Conservation (phyloP, 2,888 invertebrate species). For the Slavum lentiscoides region DNA sequence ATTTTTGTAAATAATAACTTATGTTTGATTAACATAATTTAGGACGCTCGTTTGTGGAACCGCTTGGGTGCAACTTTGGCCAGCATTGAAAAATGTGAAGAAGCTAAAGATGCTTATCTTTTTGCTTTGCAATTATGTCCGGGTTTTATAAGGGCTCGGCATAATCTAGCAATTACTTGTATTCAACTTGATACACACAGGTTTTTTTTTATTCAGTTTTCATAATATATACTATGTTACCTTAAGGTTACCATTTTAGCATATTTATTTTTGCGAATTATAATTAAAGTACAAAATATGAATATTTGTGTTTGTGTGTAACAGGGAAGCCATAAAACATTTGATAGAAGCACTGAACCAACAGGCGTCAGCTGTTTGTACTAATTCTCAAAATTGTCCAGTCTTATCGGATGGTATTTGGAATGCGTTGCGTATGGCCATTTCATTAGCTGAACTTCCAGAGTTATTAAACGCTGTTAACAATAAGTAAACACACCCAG, state of each 20-base stretch:
- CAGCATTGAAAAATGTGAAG: conserved; percentile 92
- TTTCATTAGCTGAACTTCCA: conserved; percentile 73
- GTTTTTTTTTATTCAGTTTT: conserved; percentile 59
- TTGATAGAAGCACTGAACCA: conserved; percentile 90
- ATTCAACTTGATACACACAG: conserved; percentile 90
- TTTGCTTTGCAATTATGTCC: conserved; percentile 87
- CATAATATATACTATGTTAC: no score
- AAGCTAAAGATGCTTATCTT: conserved; percentile 95
- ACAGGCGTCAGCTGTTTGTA: conserved; percentile 76
- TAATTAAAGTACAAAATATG: conserved; percentile 14
- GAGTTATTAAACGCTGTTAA: conserved; percentile 65
- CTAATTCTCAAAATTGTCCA: conserved; percentile 58
- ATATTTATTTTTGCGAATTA: not conserved
- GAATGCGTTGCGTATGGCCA: conserved; percentile 81
- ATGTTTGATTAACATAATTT: conserved; percentile 54
- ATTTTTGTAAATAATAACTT: not conserved
- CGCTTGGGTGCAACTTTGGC: conserved; percentile 95
- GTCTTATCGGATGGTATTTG: conserved; percentile 89
- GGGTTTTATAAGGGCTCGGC: conserved; percentile 93
- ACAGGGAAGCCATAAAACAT: conserved; percentile 92
- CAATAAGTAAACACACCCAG: conserved; percentile 60
- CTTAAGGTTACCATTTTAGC: no score
- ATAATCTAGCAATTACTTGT: conserved; percentile 97
- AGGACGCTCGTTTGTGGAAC: conserved; percentile 95
- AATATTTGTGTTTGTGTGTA: conserved; percentile 54